Evolutionary conservation across 2,888 invertebrate species (phyloP).

Genomic region (Pegoplata infirma): DNA sequence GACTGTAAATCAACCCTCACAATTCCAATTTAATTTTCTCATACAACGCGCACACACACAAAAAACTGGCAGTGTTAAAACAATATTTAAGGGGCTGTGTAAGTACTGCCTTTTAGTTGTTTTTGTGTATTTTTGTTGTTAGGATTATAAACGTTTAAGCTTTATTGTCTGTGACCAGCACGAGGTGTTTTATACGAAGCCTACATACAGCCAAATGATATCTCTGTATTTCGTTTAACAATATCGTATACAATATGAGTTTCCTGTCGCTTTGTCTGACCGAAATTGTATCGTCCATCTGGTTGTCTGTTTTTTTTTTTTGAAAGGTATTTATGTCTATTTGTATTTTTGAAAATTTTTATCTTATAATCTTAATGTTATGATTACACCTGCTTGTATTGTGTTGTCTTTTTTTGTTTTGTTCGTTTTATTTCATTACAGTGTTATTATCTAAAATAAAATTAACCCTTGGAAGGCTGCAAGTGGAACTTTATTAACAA

Average conservation of each 20-base stretch:
- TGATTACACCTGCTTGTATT: constrained; percentile 31
- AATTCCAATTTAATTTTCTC: neutral
- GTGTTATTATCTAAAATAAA: neutral
- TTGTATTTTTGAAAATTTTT: constrained; percentile 12
- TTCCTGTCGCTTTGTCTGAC: neutral
- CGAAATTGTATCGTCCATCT: neutral
- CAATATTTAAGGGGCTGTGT: neutral
- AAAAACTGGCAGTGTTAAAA: too few species aligned
- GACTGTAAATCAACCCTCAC: neutral
- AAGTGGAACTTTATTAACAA: too few species aligned
- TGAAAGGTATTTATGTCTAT: neutral
- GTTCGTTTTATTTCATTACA: neutral
- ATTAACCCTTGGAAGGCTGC: too few species aligned
- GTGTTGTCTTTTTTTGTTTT: neutral
- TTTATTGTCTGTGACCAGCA: neutral
- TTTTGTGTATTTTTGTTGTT: neutral
- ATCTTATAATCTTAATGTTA: constrained; percentile 51
- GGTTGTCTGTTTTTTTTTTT: neutral
- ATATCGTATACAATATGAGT: neutral
- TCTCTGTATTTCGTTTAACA: neutral
- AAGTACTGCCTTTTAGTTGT: neutral
- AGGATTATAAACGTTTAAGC: constrained; percentile 8
- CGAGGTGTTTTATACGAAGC: neutral
- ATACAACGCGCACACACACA: neutral
- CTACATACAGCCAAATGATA: neutral